phyloP scores from a whole-genome alignment of 1,140 invertebrate species.

The Trinorchestia longiramus region DNA sequence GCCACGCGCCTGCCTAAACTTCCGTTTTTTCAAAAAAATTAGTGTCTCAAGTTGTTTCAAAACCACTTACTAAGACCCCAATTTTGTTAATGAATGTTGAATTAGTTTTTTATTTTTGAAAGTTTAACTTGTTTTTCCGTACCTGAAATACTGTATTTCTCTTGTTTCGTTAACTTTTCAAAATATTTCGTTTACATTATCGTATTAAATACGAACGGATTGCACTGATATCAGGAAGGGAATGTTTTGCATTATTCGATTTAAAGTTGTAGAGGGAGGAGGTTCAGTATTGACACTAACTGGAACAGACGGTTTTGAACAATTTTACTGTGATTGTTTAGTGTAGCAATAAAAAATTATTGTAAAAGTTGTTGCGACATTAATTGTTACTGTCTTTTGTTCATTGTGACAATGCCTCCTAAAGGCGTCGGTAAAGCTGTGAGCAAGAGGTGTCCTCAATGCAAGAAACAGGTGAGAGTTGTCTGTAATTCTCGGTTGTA shows the following conservation, averaged over 20 bases:
- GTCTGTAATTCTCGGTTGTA: too few relatives aligned
- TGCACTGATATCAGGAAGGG: conserved; percentile 53
- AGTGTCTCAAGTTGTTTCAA: not conserved
- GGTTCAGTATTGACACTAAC: not conserved
- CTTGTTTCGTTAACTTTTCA: conserved; percentile 26
- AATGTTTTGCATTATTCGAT: conserved; percentile 54
- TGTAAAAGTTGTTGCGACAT: not conserved
- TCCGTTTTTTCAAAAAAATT: not conserved
- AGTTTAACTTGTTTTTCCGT: not conserved
- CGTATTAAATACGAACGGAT: conserved; percentile 54
- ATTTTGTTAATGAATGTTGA: not conserved
- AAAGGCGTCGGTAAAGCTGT: conserved; percentile 38
- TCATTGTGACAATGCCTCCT: conserved; percentile 41
- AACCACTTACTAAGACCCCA: not conserved
- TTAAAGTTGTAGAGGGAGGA: conserved; percentile 39
- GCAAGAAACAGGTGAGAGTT: conserved; percentile 33
- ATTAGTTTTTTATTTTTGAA: not conserved
- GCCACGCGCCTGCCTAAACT: not conserved
- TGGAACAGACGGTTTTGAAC: not conserved
- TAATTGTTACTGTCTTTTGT: conserved; percentile 31
- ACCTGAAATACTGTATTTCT: not conserved
- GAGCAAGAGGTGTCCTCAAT: conserved; percentile 36
- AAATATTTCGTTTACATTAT: conserved; percentile 54
- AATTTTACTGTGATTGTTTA: too few relatives aligned
- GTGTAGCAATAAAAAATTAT: too few relatives aligned